Evolutionary conservation across 2,113 vertebrate species (phyloP).

Genomic region (Sterna hirundo): DNA sequence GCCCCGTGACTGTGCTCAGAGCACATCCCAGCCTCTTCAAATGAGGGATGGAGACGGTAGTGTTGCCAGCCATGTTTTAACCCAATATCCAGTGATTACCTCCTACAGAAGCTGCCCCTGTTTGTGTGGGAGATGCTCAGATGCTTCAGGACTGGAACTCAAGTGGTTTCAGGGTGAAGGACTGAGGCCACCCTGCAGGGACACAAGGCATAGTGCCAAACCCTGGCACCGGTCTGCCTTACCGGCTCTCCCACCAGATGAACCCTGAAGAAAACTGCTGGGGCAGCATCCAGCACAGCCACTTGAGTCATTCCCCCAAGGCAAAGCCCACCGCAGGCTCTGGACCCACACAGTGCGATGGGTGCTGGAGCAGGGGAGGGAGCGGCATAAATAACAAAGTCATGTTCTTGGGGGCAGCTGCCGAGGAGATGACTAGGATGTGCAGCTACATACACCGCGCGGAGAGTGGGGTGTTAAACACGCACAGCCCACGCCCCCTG

Average conservation of each 20-base stretch:
- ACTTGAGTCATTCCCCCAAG: neutral
- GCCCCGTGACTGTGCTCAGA: neutral
- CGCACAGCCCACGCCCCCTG: neutral
- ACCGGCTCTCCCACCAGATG: neutral
- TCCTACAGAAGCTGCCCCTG: neutral
- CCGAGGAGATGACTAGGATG: neutral
- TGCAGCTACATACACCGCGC: neutral
- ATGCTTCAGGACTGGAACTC: neutral
- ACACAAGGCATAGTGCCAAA: neutral
- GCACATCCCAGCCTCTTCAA: neutral
- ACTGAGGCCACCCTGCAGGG: neutral
- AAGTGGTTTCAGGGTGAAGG: neutral
- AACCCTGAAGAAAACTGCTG: neutral
- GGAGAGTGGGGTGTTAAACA: neutral
- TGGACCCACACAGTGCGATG: rapidly evolving
- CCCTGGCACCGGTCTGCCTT: neutral
- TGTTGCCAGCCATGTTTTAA: neutral
- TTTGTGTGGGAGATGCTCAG: neutral
- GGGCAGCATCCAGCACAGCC: neutral
- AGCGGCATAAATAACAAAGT: neutral
- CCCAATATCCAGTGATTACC: neutral
- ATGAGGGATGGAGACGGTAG: neutral
- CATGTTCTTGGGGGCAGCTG: neutral
- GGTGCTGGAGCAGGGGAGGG: neutral
- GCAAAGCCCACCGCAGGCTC: neutral